Conservation (phyloP, 2,797 vertebrate species). For the Neosilurus hyrtlii region DNA sequence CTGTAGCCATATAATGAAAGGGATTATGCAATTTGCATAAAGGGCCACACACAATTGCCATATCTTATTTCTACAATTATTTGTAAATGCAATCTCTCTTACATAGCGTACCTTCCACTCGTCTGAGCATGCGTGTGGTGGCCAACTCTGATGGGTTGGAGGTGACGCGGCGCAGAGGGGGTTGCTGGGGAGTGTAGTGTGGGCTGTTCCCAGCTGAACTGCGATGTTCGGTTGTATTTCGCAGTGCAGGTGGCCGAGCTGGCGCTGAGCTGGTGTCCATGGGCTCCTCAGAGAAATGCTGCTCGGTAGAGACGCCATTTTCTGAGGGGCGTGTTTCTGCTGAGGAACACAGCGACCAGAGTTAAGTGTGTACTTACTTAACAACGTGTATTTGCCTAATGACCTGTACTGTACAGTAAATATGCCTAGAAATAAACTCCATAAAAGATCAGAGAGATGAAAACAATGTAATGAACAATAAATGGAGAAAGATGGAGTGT, state of each 20-base stretch:
- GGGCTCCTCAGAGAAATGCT: constrained; percentile 72
- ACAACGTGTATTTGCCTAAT: too few relatives aligned
- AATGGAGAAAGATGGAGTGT: not conserved
- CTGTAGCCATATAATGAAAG: too few relatives aligned
- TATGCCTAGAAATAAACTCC: too few relatives aligned
- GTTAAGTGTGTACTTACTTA: not conserved
- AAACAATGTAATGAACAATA: not conserved
- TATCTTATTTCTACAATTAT: not conserved
- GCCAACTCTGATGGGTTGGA: constrained; percentile 76
- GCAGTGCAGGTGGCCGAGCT: constrained; percentile 61
- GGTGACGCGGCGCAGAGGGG: constrained; percentile 71
- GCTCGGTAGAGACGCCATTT: constrained; percentile 72
- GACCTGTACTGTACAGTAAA: too few relatives aligned
- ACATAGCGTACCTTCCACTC: constrained; percentile 82
- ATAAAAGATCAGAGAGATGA: too few relatives aligned
- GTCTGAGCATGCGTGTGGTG: constrained; percentile 73
- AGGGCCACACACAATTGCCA: too few relatives aligned
- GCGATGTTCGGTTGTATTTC: constrained; percentile 69
- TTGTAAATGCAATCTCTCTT: constrained; percentile 44
- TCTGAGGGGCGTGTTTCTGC: constrained; percentile 74
- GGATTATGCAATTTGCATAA: too few relatives aligned
- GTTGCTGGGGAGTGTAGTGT: constrained; percentile 70
- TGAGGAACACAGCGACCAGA: not conserved
- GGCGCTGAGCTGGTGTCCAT: constrained; percentile 70
- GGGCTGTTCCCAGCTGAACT: constrained; percentile 69